Evolutionary conservation across 37 sponge, comb jelly and placozoan species (phyloP).

Genomic region (Diacarnus erythraeanus): DNA sequence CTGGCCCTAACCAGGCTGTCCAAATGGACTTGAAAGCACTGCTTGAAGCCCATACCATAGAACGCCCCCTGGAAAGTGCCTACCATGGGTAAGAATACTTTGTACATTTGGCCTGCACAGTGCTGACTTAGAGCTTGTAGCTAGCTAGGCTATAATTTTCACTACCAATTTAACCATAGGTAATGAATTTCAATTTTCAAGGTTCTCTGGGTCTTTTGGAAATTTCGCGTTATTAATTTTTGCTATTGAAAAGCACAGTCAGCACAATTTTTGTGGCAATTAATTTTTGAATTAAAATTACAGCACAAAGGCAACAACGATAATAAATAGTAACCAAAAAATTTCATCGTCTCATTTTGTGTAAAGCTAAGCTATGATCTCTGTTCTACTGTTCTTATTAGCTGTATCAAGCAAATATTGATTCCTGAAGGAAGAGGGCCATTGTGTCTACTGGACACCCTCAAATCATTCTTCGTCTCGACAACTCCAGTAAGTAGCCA

Average conservation of each 20-base stretch:
- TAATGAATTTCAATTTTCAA: not conserved
- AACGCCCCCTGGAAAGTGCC: conserved; percentile 34
- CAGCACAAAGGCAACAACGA: no score
- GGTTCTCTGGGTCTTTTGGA: not conserved
- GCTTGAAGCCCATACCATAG: not conserved
- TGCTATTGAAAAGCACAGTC: no score
- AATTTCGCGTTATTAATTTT: not conserved
- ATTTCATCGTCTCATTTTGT: no score
- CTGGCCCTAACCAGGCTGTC: not conserved
- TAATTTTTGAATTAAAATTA: no score
- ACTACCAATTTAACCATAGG: not conserved
- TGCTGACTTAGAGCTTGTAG: no score
- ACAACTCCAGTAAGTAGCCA: conserved; percentile 22
- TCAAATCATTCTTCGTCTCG: conserved; percentile 45
- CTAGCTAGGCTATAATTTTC: no score
- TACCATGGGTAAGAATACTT: conserved; percentile 51
- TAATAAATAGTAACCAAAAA: no score
- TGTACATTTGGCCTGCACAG: no score
- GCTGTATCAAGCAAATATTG: conserved; percentile 52
- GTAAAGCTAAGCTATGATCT: no score
- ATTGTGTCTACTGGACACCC: conserved; percentile 23
- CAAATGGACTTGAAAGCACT: conserved; percentile 10
- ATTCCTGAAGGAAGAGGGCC: conserved; percentile 36
- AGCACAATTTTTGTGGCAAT: no score
- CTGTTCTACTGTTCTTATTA: no score